Percentiles rank a stretch among this genome's conserved stretches.
phyloP scores from a whole-genome alignment of 1,140 invertebrate genomes.

The Aplysia californica region DNA sequence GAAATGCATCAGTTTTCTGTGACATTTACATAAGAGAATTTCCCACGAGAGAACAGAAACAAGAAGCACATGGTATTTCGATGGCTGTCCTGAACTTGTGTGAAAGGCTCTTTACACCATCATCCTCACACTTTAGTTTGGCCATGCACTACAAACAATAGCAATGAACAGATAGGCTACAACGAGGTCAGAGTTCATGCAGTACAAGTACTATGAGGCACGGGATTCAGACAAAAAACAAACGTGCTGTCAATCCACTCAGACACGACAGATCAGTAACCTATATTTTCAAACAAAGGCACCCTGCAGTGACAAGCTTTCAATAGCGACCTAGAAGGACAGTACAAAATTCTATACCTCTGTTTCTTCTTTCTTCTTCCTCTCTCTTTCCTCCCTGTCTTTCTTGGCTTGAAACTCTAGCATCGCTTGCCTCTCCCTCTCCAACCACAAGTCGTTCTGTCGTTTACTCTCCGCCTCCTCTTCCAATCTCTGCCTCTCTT shows the following conservation, averaged over 20 bases:
- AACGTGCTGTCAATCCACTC: no score
- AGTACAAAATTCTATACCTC: conserved; percentile 33
- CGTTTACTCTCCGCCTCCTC: conserved; percentile 39
- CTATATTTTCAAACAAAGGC: no score
- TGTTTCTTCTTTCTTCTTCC: conserved; percentile 41
- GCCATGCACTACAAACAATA: background rate
- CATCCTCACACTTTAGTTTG: background rate
- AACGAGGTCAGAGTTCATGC: no score
- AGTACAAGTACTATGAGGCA: background rate
- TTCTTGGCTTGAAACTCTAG: conserved; percentile 42
- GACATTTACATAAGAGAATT: no score
- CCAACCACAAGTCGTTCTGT: conserved; percentile 47
- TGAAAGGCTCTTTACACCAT: background rate
- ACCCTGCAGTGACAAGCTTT: background rate
- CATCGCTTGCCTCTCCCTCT: conserved; percentile 47
- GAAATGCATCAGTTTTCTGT: no score
- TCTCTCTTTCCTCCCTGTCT: conserved; percentile 45
- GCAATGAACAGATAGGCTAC: background rate
- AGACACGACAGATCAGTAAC: no score
- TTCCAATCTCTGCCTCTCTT: conserved; percentile 24
- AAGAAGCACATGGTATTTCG: no score
- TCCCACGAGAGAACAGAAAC: no score
- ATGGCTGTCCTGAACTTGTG: background rate
- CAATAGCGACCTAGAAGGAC: background rate
- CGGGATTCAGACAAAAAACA: background rate